Conservation (phyloP, 2,113 vertebrate genomes). For the Phycodurus eques region DNA sequence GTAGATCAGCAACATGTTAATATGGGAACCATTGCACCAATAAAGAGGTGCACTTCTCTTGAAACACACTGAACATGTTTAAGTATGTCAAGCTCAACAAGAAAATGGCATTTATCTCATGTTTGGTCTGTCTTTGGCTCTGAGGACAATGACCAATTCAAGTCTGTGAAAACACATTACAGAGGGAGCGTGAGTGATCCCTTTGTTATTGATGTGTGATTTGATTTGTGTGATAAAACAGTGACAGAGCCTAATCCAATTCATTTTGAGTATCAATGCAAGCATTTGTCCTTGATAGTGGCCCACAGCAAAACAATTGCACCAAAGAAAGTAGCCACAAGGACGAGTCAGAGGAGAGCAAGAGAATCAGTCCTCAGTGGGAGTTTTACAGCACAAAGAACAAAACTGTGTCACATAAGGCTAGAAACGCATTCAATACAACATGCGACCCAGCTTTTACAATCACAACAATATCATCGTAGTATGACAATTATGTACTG, state of each 20-base stretch:
- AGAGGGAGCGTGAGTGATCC: not conserved
- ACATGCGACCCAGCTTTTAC: too few relatives aligned
- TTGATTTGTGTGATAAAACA: not conserved
- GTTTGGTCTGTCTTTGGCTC: not conserved
- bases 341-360: not conserved
- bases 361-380: conserved; percentile 2
- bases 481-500: not conserved
- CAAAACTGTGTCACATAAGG: not conserved
- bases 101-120: not conserved
- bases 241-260: not conserved
- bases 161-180: not conserved
- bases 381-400: not conserved
- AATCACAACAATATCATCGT: not conserved
- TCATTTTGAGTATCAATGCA: not conserved
- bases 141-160: not conserved
- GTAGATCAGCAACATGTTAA: not conserved
- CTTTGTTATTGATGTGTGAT: not conserved
- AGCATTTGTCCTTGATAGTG: not conserved
- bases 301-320: not conserved
- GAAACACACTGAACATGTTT: not conserved
- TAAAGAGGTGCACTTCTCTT: not conserved
- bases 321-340: conserved; percentile 1
- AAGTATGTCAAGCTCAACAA: too few relatives aligned
- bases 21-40: not conserved
- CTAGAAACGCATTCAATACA: not conserved